Percentiles rank a stretch among this genome's conserved stretches.
Conservation (phyloP, 2,797 vertebrate species). For the Phylloscopus collybita region DNA sequence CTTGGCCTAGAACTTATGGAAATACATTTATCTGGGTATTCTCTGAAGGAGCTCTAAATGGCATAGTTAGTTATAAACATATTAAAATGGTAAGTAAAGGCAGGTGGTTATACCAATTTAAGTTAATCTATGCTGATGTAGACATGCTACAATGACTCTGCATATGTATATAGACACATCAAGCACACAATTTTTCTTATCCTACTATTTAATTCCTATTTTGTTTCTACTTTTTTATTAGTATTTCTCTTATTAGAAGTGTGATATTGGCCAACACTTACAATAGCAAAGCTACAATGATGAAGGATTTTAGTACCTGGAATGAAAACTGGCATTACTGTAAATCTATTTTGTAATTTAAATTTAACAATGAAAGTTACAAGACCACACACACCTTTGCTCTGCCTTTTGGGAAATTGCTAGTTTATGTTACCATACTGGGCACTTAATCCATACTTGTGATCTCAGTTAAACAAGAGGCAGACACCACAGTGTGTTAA, state of each 20-base stretch:
- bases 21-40: background rate
- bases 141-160: background rate
- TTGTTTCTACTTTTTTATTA: background rate
- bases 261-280: background rate
- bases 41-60: background rate
- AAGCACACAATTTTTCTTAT: background rate
- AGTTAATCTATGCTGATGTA: background rate
- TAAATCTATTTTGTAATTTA: constrained; percentile 1
- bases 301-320: background rate
- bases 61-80: background rate
- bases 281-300: background rate
- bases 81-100: background rate
- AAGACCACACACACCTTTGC: constrained; percentile 1
- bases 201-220: background rate
- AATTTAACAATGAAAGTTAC: background rate
- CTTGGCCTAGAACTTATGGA: background rate
- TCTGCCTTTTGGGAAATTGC: constrained; percentile 5
- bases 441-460: background rate
- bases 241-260: background rate
- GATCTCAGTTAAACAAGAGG: background rate
- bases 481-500: background rate
- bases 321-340: background rate
- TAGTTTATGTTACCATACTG: background rate
- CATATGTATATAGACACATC: background rate
- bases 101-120: background rate